Evolutionary conservation across 1,140 invertebrate genomes (phyloP).

Genomic region (Eupristina koningsbergeri): DNA sequence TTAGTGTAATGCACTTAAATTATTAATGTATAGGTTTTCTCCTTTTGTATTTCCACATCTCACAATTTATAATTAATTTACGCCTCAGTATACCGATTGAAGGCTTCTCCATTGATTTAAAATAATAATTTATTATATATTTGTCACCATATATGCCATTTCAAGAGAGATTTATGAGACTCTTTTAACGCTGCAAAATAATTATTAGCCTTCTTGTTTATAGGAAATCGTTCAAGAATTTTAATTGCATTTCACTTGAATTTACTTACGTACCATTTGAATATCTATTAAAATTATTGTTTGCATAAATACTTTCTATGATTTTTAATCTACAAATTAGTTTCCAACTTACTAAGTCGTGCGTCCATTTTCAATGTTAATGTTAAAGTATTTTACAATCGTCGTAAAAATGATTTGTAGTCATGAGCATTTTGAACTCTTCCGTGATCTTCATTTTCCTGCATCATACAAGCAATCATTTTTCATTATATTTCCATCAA

Average conservation of each 20-base stretch:
- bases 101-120: neutral
- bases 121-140: conserved; percentile 7
- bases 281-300: conserved; percentile 20
- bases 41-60: too few relatives aligned
- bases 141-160: neutral
- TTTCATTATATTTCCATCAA: conserved; percentile 23
- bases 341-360: conserved; percentile 34
- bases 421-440: conserved; percentile 4
- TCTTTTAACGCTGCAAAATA: neutral
- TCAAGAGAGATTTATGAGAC: neutral
- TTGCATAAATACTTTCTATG: neutral
- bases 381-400: conserved; percentile 19
- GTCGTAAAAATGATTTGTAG: conserved; percentile 40
- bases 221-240: conserved; percentile 3
- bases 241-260: conserved; percentile 16
- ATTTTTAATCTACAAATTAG: conserved; percentile 35
- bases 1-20: neutral
- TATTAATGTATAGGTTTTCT: neutral
- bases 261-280: neutral
- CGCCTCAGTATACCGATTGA: neutral
- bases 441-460: conserved; percentile 7
- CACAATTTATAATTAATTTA: neutral
- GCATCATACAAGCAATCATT: neutral
- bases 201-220: neutral
- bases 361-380: neutral